A percentile compares a stretch with the other conserved stretches of the same genome.
Conservation (phyloP, 2,113 vertebrate species). For the Calcarius ornatus region DNA sequence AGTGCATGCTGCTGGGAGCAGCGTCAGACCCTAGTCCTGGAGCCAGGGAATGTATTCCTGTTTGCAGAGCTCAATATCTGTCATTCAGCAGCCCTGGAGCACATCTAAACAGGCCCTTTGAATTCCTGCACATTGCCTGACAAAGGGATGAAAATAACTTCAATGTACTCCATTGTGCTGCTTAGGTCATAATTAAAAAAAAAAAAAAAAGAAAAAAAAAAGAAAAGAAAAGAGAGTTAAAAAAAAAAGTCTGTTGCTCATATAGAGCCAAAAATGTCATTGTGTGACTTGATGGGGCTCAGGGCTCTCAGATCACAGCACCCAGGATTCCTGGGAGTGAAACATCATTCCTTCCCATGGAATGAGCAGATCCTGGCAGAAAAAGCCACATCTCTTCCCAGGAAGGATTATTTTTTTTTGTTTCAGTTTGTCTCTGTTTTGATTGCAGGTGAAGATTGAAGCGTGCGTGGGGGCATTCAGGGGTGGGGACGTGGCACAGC, state of each 20-base stretch:
- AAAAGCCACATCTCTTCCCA: neutral
- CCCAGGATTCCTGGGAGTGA: neutral
- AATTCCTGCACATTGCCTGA: neutral
- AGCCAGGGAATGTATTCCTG: neutral
- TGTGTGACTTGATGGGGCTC: neutral
- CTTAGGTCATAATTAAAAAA: neutral
- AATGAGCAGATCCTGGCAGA: neutral
- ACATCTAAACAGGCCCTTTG: constrained; percentile 30
- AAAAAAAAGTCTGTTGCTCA: neutral
- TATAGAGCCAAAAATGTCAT: neutral
- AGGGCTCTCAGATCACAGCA: neutral
- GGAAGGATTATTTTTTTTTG: neutral
- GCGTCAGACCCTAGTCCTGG: neutral
- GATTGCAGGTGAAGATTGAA: neutral
- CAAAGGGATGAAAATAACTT: constrained; percentile 19
- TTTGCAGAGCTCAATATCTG: constrained; percentile 15
- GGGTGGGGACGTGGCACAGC: neutral
- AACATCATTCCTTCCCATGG: neutral
- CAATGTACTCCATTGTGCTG: constrained; percentile 1
- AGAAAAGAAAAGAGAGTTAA: neutral
- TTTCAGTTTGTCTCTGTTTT: neutral
- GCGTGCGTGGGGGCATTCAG: neutral
- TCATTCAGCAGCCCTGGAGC: constrained; percentile 1
- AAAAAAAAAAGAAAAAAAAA: neutral
- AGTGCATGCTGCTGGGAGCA: neutral